Evolutionary conservation across 2,113 vertebrate genomes (phyloP).

Genomic region (Nesospiza acunhae): DNA sequence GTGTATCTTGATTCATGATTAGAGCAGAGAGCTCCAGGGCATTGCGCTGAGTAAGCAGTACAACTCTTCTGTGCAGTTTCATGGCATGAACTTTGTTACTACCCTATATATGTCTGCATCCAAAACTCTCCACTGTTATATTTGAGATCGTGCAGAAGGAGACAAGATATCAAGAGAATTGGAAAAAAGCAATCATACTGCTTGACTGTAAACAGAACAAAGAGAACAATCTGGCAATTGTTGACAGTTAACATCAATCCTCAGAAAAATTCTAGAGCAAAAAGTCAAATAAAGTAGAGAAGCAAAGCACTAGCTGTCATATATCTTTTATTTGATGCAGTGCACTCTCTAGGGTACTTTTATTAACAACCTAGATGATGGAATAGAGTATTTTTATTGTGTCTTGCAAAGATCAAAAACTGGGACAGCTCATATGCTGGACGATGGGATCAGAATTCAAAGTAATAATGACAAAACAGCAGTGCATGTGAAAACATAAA

Average conservation of each 20-base stretch:
- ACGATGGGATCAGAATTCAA: background rate
- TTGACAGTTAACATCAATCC: conserved; percentile 23
- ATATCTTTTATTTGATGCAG: background rate
- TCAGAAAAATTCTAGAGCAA: conserved; percentile 7
- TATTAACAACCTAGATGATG: conserved; percentile 9
- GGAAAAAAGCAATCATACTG: background rate
- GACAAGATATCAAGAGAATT: background rate
- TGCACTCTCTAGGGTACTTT: background rate
- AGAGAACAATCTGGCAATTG: background rate
- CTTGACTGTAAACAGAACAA: background rate
- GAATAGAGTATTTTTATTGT: background rate
- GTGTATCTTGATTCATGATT: background rate
- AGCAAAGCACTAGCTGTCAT: background rate
- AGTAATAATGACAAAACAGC: background rate
- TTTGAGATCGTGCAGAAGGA: background rate
- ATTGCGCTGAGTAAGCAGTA: background rate
- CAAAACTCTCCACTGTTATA: background rate
- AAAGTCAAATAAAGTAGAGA: conserved; percentile 8
- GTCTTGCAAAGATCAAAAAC: background rate
- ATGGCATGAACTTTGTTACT: background rate
- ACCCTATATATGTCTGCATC: background rate
- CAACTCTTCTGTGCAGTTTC: background rate
- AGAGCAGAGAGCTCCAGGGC: background rate
- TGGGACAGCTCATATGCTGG: background rate
- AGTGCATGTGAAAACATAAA: background rate